phyloP scores from a whole-genome alignment of 2,888 invertebrate genomes.

The Lordiphosa fenestrarum region DNA sequence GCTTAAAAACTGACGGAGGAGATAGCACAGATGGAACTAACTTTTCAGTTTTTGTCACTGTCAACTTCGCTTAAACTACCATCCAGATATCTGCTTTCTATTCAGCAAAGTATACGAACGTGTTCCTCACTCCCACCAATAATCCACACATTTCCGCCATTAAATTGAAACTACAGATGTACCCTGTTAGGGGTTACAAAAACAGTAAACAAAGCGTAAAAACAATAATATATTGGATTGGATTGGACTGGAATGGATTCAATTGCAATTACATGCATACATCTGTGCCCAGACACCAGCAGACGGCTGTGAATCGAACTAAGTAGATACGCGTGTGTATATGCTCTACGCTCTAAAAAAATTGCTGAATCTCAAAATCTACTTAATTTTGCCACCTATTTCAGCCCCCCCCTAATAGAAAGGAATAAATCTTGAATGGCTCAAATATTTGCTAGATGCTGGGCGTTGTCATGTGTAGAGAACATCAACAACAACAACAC shows the following conservation, averaged over 20 bases:
- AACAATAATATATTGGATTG: constrained; percentile 40
- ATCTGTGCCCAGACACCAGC: constrained; percentile 12
- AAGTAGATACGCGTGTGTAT: constrained; percentile 28
- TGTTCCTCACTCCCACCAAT: no score
- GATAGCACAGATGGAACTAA: no score
- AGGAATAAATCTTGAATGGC: constrained; percentile 67
- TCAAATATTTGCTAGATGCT: constrained; percentile 53
- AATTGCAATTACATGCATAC: constrained; percentile 42
- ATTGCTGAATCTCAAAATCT: no score
- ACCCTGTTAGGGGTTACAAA: neutral
- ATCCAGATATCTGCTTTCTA: no score
- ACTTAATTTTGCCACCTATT: no score
- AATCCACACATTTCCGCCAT: no score
- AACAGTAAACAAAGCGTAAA: neutral
- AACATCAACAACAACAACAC: constrained; percentile 14
- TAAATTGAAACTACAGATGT: no score
- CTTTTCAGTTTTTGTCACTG: no score
- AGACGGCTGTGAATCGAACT: constrained; percentile 16
- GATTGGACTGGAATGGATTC: constrained; percentile 8
- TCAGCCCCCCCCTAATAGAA: constrained; percentile 44
- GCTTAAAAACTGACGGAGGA: no score
- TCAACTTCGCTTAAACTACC: no score
- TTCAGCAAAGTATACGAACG: no score
- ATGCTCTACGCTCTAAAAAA: no score
- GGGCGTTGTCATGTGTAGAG: constrained; percentile 16